Base-by-base conservation (phyloP, 2,888 invertebrate genomes). In the Oxycera nigricornis region DNA sequence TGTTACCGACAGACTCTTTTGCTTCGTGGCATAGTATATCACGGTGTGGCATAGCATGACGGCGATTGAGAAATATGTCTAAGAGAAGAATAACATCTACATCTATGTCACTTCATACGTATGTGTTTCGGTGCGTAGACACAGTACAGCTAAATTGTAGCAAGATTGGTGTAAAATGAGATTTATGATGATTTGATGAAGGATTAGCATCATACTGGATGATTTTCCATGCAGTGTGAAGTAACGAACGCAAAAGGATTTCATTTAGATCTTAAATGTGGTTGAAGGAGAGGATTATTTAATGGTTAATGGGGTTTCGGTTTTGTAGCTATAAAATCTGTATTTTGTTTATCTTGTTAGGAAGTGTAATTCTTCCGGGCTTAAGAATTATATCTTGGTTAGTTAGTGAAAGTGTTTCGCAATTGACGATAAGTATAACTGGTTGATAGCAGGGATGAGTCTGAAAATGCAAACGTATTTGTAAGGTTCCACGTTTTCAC, bases 81-180 rank as follows among this genome's bases (percentile, higher is more conserved):
- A 46, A 46, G 52, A n/a, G 31, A 46, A 3, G 17, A 31, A 22
- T n/a, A n/a, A 59, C 24, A 59, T 59, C n/a, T 28, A 17, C 30
- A 3, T 61, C 61, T 61, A 61, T 28, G 17, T 30, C 28, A n/a
- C n/a, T 2, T 61, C 31, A 22, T 24, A 24, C 3, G 52, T 55
- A 20, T 55, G 24, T 11, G 17, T 22, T 20, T 22, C 24, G 52
- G 17, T 31, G 31, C 26, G 61, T 22, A 31, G 61, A 31, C n/a
- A n/a, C n/a, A n/a, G n/a, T n/a, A n/a, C n/a, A n/a, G n/a, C 52
- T 31, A 52, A 52, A 70, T 52, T 30, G 31, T 11, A 52, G 52
- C 22, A 70, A 30, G 70, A 30, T 70, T 70, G 35, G 35, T 70
- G 52, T 70, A 35, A 70, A 70, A 52, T 31, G 41, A 70, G 52